Evolutionary conservation across 2,888 invertebrate species (phyloP), one percentile per base, ranked within the genome.

Genomic region (Elmis aenea): DNA sequence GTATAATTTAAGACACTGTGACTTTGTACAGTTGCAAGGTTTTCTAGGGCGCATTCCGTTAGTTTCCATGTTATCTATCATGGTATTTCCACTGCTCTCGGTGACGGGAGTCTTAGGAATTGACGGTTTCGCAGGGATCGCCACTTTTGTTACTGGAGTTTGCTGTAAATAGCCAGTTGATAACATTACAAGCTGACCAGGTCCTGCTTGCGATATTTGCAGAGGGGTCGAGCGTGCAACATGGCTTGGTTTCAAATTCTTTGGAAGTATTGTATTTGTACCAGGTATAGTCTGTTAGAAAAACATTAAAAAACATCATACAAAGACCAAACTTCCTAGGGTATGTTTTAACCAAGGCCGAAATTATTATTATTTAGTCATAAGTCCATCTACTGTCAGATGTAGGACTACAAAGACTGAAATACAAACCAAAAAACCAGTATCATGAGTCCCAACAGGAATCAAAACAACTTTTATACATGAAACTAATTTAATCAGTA

Each of bases 1-100:
- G 67, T 99, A 96, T 70, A 99, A 69, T 70, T 99, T 99, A 44
- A 99, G 77, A 62, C 99, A 99, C 65, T 95, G 95, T 2, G 96
- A 97, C 70, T 96, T 96, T 15, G 94, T 97, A 69, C 99, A 99
- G 68, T 99, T 99, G 70, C 99, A 99, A 5, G 96, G 95, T 67
- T 97, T 97, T 26, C 90, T 74, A 1, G 88, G 83, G 48, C 85
- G 72, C 52, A 76, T 58, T 0, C 71, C 74, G 15, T 68, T 66
- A 5, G 62, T 52, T 32, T 62, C 61, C 2, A 60, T 22, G 21
- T 41, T 44, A n/a, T 33, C 40, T 5, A 25, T 12, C 5, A 26
- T 18, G 1, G 31, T 18, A 23, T 6, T 28, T 2, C 16, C 29
- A 3, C 23, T 10, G 1, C 15, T 20, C 23, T 27, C 30, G 10